phyloP scores from a whole-genome alignment of 2,113 vertebrate species.

The Paradisaea rubra region DNA sequence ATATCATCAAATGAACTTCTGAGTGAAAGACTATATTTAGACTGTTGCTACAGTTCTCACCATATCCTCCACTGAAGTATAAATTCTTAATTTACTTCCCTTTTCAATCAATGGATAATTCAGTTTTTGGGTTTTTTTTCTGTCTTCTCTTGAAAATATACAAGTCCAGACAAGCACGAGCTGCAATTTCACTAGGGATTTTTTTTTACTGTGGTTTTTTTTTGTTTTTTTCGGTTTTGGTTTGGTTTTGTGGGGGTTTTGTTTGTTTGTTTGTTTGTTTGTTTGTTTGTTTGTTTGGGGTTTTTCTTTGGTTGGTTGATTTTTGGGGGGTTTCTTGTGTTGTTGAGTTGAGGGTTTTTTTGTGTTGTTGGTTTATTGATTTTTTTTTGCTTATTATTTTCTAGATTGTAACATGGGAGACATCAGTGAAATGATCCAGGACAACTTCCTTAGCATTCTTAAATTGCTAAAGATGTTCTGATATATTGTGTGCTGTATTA shows the following conservation, averaged over 20 bases:
- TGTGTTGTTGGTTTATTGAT: not conserved
- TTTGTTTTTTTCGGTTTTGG: not conserved
- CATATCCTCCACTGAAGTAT: not conserved
- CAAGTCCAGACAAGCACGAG: not conserved
- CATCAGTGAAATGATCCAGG: not conserved
- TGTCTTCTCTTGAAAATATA: not conserved
- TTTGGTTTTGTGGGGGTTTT: not conserved
- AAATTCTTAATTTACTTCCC: not conserved
- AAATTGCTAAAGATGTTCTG: not conserved
- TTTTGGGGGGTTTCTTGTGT: not conserved
- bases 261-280: rapidly evolving
- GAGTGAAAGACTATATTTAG: not conserved
- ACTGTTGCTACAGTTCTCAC: not conserved
- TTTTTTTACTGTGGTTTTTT: not conserved
- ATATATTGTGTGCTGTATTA: not conserved
- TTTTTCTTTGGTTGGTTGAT: not conserved
- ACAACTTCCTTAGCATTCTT: not conserved
- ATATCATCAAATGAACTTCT: not conserved
- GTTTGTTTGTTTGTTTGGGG: no score
- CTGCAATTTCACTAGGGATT: not conserved
- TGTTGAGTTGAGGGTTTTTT: not conserved
- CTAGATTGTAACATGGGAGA: not conserved
- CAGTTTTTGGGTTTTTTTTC: not conserved
- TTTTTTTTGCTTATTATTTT: not conserved
- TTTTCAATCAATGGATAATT: not conserved